A percentile compares a stretch with the other conserved stretches of the same genome.
Conservation (phyloP, 2,888 invertebrate species). For the Pristionchus fissidentatus region DNA sequence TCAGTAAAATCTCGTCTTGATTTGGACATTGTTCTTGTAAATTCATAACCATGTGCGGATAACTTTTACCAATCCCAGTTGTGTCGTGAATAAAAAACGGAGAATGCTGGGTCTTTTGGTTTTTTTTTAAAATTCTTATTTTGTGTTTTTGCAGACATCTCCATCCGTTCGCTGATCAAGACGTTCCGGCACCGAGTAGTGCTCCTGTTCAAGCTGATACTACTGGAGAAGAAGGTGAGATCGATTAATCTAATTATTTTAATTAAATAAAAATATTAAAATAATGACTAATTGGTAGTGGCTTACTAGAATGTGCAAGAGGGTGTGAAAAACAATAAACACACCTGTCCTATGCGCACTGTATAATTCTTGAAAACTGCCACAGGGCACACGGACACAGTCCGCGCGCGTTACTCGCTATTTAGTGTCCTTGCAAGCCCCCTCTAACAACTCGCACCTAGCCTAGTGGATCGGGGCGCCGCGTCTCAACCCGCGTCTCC, state of each 20-base stretch:
- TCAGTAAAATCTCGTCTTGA: background rate
- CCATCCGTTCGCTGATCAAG: slow-evolving; percentile 86
- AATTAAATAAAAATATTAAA: background rate
- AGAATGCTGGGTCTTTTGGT: too few species aligned
- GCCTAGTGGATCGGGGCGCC: background rate
- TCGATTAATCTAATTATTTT: background rate
- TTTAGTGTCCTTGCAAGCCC: background rate
- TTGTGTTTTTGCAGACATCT: slow-evolving; percentile 82
- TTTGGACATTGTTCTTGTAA: background rate
- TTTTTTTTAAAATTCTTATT: background rate
- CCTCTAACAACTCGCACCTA: too few species aligned
- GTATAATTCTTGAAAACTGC: background rate
- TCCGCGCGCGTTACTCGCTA: background rate
- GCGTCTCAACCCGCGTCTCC: background rate
- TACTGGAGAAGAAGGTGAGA: slow-evolving; percentile 84
- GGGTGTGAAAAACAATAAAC: too few species aligned
- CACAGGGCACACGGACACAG: background rate
- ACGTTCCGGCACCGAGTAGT: slow-evolving; percentile 93
- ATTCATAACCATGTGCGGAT: too few species aligned
- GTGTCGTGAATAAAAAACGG: too few species aligned
- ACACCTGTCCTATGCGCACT: background rate
- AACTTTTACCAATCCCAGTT: too few species aligned
- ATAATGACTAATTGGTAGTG: background rate
- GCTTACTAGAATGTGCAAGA: too few species aligned
- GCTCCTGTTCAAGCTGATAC: slow-evolving; percentile 90